phyloP scores from a whole-genome alignment of 2,888 invertebrate species.

The Tortricodes alternella region DNA sequence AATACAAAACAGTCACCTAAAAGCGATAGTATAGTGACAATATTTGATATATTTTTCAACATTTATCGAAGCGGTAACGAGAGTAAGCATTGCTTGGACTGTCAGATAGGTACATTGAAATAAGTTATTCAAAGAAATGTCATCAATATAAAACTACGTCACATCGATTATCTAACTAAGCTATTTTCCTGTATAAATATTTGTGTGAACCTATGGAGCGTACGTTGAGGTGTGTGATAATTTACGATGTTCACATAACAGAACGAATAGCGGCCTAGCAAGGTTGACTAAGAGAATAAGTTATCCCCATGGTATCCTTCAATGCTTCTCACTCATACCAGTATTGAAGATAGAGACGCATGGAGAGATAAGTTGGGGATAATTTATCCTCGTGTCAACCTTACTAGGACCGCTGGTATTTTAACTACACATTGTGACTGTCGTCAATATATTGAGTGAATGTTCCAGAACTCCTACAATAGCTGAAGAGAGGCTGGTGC shows the following conservation, averaged over 20 bases:
- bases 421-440: slow-evolving; percentile 56
- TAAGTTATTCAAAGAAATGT: slow-evolving; percentile 42
- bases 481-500: background rate
- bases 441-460: slow-evolving; percentile 40
- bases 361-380: too few relatives aligned
- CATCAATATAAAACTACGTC: slow-evolving; percentile 67
- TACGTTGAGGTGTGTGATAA: slow-evolving; percentile 11
- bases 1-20: slow-evolving; percentile 59
- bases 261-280: too few relatives aligned
- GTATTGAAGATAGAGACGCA: too few relatives aligned
- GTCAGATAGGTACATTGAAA: slow-evolving; percentile 46
- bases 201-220: slow-evolving; percentile 48
- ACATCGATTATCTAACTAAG: slow-evolving; percentile 71
- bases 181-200: slow-evolving; percentile 51
- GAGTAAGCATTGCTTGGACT: slow-evolving; percentile 59
- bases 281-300: too few relatives aligned
- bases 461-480: background rate
- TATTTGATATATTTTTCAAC: slow-evolving; percentile 57
- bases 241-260: slow-evolving; percentile 45
- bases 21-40: slow-evolving; percentile 72
- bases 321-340: too few relatives aligned
- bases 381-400: too few relatives aligned
- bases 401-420: too few relatives aligned
- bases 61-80: slow-evolving; percentile 69
- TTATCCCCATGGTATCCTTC: too few relatives aligned